Conservation (phyloP, 1,140 invertebrate species). For the Eumeta japonica region DNA sequence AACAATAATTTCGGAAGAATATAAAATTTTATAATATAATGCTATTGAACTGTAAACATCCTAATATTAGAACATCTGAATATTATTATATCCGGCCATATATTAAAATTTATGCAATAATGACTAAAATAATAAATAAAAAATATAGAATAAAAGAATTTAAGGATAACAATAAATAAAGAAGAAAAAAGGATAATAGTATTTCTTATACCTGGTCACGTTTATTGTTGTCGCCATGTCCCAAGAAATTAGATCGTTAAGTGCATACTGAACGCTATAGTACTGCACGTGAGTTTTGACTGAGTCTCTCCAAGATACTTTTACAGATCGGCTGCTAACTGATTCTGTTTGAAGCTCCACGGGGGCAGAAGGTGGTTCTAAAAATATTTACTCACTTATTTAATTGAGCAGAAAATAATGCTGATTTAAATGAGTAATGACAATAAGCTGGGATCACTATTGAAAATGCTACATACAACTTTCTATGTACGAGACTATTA, state of each 20-base stretch:
- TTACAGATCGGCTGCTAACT: constrained; percentile 35
- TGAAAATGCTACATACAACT: too few species aligned
- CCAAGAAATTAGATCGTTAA: constrained; percentile 42
- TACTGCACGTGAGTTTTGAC: constrained; percentile 37
- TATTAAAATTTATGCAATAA: too few species aligned
- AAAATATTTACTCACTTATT: constrained; percentile 11
- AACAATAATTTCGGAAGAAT: too few species aligned
- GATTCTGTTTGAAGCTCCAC: constrained; percentile 46
- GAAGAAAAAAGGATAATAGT: neutral
- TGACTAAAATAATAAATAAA: too few species aligned
- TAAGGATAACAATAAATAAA: too few species aligned
- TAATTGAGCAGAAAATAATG: too few species aligned
- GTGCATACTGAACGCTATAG: constrained; percentile 44
- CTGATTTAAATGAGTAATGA: neutral
- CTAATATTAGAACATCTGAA: too few species aligned
- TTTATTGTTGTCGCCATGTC: constrained; percentile 43
- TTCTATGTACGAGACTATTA: neutral
- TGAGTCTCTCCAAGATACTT: constrained; percentile 46
- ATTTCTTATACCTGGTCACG: constrained; percentile 37
- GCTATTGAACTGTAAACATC: too few species aligned
- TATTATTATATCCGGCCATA: too few species aligned
- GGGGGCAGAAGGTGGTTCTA: constrained; percentile 50
- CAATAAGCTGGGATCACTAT: neutral
- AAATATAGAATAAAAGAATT: too few species aligned
- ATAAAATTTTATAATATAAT: too few species aligned